A percentile compares a stretch with the other conserved stretches of the same genome.
Evolutionary conservation across 2,888 invertebrate genomes (phyloP).

Genomic region (Clivina fossor): DNA sequence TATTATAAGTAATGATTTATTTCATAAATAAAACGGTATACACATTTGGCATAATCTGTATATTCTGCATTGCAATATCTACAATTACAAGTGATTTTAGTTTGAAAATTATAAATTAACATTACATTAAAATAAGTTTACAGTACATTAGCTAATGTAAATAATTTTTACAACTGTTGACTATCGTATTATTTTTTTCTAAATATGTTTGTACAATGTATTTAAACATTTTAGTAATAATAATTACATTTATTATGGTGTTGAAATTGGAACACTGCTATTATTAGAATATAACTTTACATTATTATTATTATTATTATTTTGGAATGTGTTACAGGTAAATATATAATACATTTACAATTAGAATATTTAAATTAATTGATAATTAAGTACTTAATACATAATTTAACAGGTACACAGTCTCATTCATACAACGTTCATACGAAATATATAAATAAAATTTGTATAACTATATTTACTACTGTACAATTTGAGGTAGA

Average conservation of each 20-base stretch:
- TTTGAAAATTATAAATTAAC: too few species aligned
- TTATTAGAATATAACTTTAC: too few species aligned
- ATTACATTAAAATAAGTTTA: constrained; percentile 24
- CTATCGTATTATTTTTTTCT: neutral
- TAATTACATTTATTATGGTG: neutral
- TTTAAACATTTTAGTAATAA: neutral
- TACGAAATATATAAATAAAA: constrained; percentile 27
- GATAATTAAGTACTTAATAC: too few species aligned
- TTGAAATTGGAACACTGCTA: too few species aligned
- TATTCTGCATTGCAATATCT: constrained; percentile 23
- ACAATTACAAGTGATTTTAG: too few species aligned
- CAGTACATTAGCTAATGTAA: constrained; percentile 24
- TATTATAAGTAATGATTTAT: constrained; percentile 5
- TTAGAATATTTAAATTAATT: neutral
- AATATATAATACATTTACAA: neutral
- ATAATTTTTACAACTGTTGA: too few species aligned
- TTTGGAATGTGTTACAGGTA: constrained; percentile 26
- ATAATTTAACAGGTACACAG: constrained; percentile 15
- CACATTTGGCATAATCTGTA: constrained; percentile 29
- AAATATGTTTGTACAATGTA: neutral
- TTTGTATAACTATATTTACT: constrained; percentile 47
- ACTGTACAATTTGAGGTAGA: constrained; percentile 53
- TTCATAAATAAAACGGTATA: constrained; percentile 15
- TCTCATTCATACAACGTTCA: constrained; percentile 13
- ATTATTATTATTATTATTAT: too few species aligned